These are phyloP conservation scores for Monochamus saltuarius DNA, from an alignment of 1,140 invertebrate genomes.

Conservation along the genomic window DNA sequence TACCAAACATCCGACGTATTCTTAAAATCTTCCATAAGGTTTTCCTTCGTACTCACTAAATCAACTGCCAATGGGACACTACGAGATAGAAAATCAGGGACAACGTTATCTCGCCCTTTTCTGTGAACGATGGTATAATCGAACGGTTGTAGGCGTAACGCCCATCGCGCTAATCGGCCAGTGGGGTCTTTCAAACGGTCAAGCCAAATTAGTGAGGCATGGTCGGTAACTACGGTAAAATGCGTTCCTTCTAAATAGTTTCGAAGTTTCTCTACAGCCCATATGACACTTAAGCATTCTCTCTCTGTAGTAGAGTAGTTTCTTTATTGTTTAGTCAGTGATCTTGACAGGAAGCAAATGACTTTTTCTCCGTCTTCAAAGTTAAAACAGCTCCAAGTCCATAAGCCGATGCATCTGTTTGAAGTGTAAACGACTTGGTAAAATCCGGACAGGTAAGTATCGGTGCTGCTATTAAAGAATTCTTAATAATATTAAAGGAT, in stretches of 20 bases:
- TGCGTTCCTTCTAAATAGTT: constrained; percentile 47
- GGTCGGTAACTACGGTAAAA: constrained; percentile 52
- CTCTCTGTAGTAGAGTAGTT: constrained; percentile 49
- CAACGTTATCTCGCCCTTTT: constrained; percentile 6
- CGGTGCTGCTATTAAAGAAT: constrained; percentile 24
- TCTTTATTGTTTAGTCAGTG: constrained; percentile 43
- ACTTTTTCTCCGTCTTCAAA: constrained; percentile 27
- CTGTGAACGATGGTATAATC: not conserved
- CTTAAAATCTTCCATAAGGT: not conserved
- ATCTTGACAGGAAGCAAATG: constrained; percentile 40
- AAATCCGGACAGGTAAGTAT: constrained; percentile 33
- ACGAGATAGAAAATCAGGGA: constrained; percentile 16
- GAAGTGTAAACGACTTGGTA: constrained; percentile 38
- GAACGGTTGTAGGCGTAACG: not conserved
- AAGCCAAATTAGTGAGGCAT: constrained; percentile 49
- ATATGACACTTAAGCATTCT: constrained; percentile 52
- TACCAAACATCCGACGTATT: constrained; percentile 2
- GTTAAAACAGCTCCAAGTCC: constrained; percentile 37
- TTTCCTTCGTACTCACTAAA: not conserved
- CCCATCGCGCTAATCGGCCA: constrained; percentile 19
- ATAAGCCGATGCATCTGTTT: constrained; percentile 36
- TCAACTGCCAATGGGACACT: not conserved
- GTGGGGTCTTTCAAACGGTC: constrained; percentile 41
- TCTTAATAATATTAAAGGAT: constrained; percentile 20
- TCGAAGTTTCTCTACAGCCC: constrained; percentile 44